phyloP scores from a whole-genome alignment of 2,888 invertebrate species.

The Scaptodrosophila latifasciaeformis region DNA sequence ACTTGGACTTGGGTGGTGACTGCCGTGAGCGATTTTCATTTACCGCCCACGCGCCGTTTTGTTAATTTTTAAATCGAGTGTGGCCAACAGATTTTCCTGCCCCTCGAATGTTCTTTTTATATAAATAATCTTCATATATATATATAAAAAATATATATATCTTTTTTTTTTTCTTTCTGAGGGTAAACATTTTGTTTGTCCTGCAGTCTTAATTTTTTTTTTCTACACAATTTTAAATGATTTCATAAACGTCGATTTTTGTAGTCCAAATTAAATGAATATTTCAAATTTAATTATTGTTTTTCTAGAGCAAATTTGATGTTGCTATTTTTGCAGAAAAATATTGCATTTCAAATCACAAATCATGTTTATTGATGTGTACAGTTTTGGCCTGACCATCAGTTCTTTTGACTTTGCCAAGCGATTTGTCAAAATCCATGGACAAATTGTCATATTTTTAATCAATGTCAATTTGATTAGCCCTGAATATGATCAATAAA shows the following conservation, averaged over 20 bases:
- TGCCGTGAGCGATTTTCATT: conserved; percentile 39
- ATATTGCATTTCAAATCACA: no score
- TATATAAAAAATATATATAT: background rate
- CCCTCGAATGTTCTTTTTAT: no score
- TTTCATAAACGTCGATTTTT: no score
- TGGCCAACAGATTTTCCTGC: conserved; percentile 32
- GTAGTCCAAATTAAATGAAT: no score
- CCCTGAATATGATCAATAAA: no score
- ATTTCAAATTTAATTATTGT: conserved; percentile 49
- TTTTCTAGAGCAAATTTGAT: conserved; percentile 33
- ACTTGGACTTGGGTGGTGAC: conserved; percentile 60
- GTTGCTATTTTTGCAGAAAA: conserved; percentile 28
- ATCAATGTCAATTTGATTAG: conserved; percentile 24
- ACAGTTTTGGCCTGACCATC: no score
- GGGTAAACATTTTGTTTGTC: conserved; percentile 41
- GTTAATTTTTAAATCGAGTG: background rate
- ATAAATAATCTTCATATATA: conserved; percentile 16
- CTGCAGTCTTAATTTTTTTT: no score
- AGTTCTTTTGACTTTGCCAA: no score
- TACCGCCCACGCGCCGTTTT: conserved; percentile 54
- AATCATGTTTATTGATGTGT: conserved; percentile 47
- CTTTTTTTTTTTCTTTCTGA: background rate
- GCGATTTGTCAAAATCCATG: no score
- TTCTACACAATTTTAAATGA: no score
- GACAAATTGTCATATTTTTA: no score